These are phyloP conservation scores for Mesitornis unicolor DNA, from an alignment of 2,113 vertebrate genomes.

Conservation along the genomic window DNA sequence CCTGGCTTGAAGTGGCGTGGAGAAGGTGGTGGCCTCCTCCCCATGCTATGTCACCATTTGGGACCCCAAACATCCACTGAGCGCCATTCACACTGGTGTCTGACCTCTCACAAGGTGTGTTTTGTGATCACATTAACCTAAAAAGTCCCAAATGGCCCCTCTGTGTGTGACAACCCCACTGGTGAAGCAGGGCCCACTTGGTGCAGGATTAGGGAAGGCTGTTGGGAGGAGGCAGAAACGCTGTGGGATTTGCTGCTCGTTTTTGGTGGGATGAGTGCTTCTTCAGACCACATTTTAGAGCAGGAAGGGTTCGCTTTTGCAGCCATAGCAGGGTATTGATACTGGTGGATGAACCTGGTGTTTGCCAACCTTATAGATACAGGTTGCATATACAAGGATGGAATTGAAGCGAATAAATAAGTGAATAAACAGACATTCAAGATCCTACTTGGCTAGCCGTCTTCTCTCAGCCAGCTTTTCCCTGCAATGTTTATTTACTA, in stretches of 20 bases:
- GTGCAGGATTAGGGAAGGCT: not conserved
- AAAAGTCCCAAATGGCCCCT: rapidly evolving
- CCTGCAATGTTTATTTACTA: constrained; percentile 60
- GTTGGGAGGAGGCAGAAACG: not conserved
- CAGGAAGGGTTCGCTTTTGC: not conserved
- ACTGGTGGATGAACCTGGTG: not conserved
- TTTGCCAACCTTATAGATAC: rapidly evolving
- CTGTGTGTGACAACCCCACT: not conserved
- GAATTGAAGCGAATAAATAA: not conserved
- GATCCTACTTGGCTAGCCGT: not conserved
- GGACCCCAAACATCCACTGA: not conserved
- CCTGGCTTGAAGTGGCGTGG: not conserved
- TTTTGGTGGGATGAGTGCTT: not conserved
- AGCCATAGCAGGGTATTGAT: rapidly evolving
- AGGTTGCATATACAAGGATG: rapidly evolving
- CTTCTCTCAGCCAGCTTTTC: constrained; percentile 4
- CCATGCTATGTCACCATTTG: rapidly evolving
- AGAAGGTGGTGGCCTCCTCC: not conserved
- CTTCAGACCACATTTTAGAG: not conserved
- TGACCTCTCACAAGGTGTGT: rapidly evolving
- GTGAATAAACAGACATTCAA: not conserved
- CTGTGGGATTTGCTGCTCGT: not conserved
- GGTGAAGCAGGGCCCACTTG: rapidly evolving
- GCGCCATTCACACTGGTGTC: rapidly evolving
- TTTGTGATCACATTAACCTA: not conserved